phyloP scores from a whole-genome alignment of 2,797 vertebrate genomes.

The Paedocypris micromegethes region DNA sequence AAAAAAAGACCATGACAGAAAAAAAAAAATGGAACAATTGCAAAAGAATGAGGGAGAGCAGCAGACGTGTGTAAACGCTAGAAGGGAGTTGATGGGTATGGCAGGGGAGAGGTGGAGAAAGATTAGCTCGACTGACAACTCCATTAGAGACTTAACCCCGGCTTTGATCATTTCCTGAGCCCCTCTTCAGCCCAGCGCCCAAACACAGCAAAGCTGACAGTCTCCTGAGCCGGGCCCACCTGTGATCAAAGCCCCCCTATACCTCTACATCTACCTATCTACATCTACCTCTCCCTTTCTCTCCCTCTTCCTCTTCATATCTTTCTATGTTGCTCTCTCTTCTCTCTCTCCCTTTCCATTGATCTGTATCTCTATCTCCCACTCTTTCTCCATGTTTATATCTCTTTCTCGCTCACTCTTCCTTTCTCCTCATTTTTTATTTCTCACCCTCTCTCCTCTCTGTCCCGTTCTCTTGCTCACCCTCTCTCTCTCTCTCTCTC shows the following conservation, averaged over 20 bases:
- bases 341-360: too few relatives aligned
- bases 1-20: neutral
- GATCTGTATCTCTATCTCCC: too few relatives aligned
- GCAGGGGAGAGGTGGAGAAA: constrained; percentile 56
- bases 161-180: constrained; percentile 74
- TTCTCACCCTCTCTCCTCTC: constrained; percentile 8
- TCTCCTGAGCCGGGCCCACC: constrained; percentile 55
- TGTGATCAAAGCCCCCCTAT: constrained; percentile 66
- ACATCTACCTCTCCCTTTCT: neutral
- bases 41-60: constrained; percentile 1
- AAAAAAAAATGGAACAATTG: neutral
- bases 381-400: too few relatives aligned
- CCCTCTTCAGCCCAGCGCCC: constrained; percentile 51
- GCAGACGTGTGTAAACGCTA: constrained; percentile 35
- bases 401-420: too few relatives aligned
- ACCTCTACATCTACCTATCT: constrained; percentile 52
- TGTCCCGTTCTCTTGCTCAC: constrained; percentile 51
- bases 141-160: constrained; percentile 74
- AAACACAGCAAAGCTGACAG: constrained; percentile 71
- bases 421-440: too few relatives aligned
- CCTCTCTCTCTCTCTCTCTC: constrained; percentile 39
- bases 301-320: too few relatives aligned
- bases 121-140: constrained; percentile 71
- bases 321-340: too few relatives aligned
- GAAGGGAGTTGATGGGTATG: constrained; percentile 57